Conservation (phyloP, 2,113 vertebrate species). For the Gnathonemus longibarbis region DNA sequence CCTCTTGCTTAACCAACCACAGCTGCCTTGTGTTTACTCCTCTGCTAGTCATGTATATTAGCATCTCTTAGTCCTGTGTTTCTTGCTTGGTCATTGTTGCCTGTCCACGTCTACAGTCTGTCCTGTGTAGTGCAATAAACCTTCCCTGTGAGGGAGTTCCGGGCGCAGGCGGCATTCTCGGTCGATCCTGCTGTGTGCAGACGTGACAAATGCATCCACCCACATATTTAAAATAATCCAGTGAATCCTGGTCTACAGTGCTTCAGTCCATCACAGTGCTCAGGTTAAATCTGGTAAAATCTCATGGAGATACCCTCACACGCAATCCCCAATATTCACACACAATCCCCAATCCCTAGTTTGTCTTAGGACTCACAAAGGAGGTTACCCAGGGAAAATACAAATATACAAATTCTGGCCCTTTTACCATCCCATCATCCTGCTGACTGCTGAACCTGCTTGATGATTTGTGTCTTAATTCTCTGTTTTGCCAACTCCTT, state of each 20-base stretch:
- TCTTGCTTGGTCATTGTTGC: too few species aligned
- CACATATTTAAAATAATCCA: neutral
- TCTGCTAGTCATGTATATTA: too few species aligned
- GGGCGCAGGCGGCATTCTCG: too few species aligned
- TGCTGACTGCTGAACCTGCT: conserved; percentile 59
- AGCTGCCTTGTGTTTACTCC: too few species aligned
- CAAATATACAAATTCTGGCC: neutral
- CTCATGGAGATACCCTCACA: neutral
- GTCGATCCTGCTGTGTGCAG: too few species aligned
- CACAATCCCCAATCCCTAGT: neutral
- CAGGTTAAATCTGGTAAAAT: neutral
- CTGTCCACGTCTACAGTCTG: too few species aligned
- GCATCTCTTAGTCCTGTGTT: too few species aligned
- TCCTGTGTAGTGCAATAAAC: too few species aligned
- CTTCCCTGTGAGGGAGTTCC: too few species aligned
- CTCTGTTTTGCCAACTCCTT: neutral
- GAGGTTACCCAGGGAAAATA: neutral
- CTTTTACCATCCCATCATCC: conserved; percentile 42
- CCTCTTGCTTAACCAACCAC: too few species aligned
- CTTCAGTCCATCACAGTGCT: neutral
- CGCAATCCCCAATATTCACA: neutral
- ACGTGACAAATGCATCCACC: neutral
- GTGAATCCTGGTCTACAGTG: neutral
- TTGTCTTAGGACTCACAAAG: neutral
- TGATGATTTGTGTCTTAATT: conserved; percentile 24